Percentiles rank a stretch among this genome's conserved stretches.
Evolutionary conservation across 2,113 vertebrate species (phyloP).

Genomic region (Cinclus mexicanus): DNA sequence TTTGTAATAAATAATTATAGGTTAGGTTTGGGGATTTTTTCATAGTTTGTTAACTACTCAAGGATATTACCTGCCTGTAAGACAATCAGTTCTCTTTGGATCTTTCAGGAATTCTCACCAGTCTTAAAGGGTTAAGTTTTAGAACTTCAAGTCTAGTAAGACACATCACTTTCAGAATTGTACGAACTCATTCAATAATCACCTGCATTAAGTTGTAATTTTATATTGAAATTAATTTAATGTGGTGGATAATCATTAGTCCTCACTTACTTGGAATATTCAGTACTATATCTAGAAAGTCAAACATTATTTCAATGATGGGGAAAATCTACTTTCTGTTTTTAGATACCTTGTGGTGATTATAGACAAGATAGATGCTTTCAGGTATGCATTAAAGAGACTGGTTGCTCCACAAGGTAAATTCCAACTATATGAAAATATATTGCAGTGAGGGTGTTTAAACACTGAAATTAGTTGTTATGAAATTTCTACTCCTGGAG

Average conservation of each 20-base stretch:
- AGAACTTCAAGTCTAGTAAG: background rate
- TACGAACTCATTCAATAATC: background rate
- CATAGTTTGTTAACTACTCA: background rate
- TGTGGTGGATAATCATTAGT: background rate
- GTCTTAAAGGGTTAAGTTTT: background rate
- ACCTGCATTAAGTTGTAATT: background rate
- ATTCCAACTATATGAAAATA: background rate
- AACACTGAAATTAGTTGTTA: background rate
- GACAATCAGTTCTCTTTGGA: background rate
- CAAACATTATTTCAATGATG: background rate
- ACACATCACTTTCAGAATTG: background rate
- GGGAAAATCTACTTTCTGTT: background rate
- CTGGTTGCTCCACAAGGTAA: background rate
- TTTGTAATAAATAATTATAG: background rate
- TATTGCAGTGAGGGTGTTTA: background rate
- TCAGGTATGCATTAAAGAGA: background rate
- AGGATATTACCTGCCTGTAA: background rate
- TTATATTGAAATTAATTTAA: background rate
- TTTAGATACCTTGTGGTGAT: background rate
- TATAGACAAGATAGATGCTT: background rate
- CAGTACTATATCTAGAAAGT: background rate
- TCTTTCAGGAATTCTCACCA: background rate
- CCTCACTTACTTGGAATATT: background rate
- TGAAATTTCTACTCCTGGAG: background rate
- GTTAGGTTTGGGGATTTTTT: background rate